Evolutionary conservation across 2,797 vertebrate species (phyloP), one percentile per base, ranked within the genome.

Genomic region (Apogon talboti): DNA sequence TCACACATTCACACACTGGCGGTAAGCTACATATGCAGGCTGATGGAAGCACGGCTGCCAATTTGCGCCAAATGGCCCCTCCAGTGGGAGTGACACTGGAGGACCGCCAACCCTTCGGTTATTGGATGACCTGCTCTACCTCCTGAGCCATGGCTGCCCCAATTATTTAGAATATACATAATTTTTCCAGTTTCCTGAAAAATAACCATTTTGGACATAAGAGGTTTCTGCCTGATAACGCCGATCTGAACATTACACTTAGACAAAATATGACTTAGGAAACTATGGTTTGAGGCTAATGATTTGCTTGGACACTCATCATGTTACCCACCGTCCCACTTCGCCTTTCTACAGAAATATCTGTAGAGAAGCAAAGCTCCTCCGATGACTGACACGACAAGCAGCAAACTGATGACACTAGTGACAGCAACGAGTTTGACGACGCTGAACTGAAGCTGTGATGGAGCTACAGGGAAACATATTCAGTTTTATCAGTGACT

Each of bases 371-470:
- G 37, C 35, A 83, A 14, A 45, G 51, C 12, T 1, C 44, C 66
- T 46, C 81, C 86, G 10, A 69, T 53, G 3, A 66, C 13, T 18
- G 43, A 40, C 43, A 53, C 4, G 11, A 84, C 73, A 51, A 86
- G 18, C 48, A 84, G 30, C 7, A 82, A 33, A 68, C 71, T 83
- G 57, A 62, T 4, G 19, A 66, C 35, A 35, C 80, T 72, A 35
- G 74, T 79, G 49, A 74, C 58, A 15, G 61, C 69, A 3, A 91
- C 69, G 38, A 89, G 38, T 7, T 44, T 76, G 38, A 15, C 49
- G 1, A 52, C 54, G 11, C 63, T 71, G 43, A 77, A 74, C 0
- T 10, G 9, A 1, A 7, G 53, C 47, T 60, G 49, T 1, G 44
- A 13, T 11, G 71, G 74, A 74, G 64, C 81, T 87, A 57, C 16